Base-by-base conservation (phyloP, 2,113 vertebrate species). In the Protomyctophum bolini region DNA sequence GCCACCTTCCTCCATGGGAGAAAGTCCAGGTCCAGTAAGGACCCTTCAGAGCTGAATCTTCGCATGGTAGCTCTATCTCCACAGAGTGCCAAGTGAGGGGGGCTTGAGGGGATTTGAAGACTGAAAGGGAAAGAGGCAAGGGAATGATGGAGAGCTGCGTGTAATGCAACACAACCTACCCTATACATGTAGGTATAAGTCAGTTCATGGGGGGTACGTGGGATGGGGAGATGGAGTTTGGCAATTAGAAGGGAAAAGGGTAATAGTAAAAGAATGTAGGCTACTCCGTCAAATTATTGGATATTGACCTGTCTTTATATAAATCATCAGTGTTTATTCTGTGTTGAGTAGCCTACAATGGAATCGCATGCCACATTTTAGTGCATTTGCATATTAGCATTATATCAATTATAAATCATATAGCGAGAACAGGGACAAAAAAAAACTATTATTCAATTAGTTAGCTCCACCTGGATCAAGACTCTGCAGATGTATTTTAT, bases 41-140 rank as follows among this genome's bases (percentile, higher is more conserved):
- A 89, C 11, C 93, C 91, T 77, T 93, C 93, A 0, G 93, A 94
- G 77, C 89, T 93, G 85, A 89, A 93, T 56, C 89, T 79, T 12
- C 93, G 91, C 90, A 94, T 91, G 55, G 14, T 66, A 7, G 28
- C 64, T 77, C 63, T 74, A 41, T 12, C 33, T 9, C 52, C 14
- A 6, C 28, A 56, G 41, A 51, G 12, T 52, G 12, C 8, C 49
- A 29, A n/a, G 3, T 15, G 48, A 64, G 57, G 41, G 58, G 11
- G 15, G 29, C 28, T 33, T 1, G 60, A 11, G 28, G 11, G 60
- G 54, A n/a, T 48, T 15, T 6, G 33, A 41, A 4, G 29, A 29
- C 0, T 28, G 29, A 10, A 55, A 59, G 73, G 71, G 46, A 9
- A 0, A 28, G 45, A 76, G 4, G 14, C 7, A 67, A 46, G 51